A percentile compares a stretch with the other conserved stretches of the same genome.
Evolutionary conservation across 2,113 vertebrate genomes (phyloP).

Genomic region (Gadus macrocephalus): DNA sequence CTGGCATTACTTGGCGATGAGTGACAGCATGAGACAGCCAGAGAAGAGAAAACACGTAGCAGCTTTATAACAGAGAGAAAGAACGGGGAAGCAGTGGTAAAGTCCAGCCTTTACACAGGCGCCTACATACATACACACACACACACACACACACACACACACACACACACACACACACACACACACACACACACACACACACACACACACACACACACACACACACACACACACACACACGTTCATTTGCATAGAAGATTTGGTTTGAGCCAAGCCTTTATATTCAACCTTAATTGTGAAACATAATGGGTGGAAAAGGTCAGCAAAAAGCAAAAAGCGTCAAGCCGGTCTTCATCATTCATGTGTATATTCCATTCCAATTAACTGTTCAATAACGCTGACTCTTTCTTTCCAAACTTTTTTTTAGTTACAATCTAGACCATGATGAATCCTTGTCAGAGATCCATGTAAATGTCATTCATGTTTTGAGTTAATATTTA

Average conservation of each 20-base stretch:
- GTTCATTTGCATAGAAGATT: conserved; percentile 17
- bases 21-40: conserved; percentile 45
- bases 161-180: conserved; percentile 1
- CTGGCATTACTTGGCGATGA: conserved; percentile 62
- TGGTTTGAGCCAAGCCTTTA: conserved; percentile 46
- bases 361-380: conserved; percentile 2
- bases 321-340: conserved; percentile 52
- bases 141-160: neutral
- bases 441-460: too few species aligned
- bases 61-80: conserved; percentile 49
- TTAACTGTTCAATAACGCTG: too few species aligned
- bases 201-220: conserved; percentile 25
- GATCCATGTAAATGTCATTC: too few species aligned
- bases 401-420: too few species aligned
- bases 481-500: too few species aligned
- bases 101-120: conserved; percentile 41
- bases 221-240: conserved; percentile 7
- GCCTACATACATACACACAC: conserved; percentile 2
- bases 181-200: conserved; percentile 3
- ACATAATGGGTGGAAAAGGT: conserved; percentile 72
- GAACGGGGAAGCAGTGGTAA: conserved; percentile 31
- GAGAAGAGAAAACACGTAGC: conserved; percentile 28
- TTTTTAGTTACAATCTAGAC: too few species aligned
- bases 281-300: conserved; percentile 59
- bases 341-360: conserved; percentile 22